phyloP scores from a whole-genome alignment of 2,113 vertebrate genomes.

The Ceuthmochares aereus region DNA sequence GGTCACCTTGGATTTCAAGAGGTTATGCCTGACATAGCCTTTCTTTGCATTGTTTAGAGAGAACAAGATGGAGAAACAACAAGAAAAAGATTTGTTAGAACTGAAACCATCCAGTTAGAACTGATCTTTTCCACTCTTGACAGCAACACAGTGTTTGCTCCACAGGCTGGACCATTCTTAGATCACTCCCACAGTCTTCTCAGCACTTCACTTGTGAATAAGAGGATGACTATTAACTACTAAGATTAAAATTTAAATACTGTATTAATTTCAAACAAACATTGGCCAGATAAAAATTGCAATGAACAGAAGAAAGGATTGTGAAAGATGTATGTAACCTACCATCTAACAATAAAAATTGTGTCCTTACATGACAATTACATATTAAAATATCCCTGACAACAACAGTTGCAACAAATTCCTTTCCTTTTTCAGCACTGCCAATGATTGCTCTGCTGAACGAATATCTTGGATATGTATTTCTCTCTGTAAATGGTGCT shows the following conservation, averaged over 20 bases:
- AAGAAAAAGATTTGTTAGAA: not conserved
- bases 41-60: not conserved
- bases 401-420: not conserved
- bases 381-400: not conserved
- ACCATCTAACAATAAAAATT: not conserved
- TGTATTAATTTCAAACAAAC: not conserved
- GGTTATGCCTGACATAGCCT: not conserved
- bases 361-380: not conserved
- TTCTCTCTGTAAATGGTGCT: not conserved
- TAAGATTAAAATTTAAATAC: not conserved
- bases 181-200: not conserved
- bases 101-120: not conserved
- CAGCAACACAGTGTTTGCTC: not conserved
- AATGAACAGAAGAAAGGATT: not conserved
- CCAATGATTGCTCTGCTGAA: not conserved
- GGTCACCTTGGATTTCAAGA: not conserved
- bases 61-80: not conserved
- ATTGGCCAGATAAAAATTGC: not conserved
- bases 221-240: not conserved
- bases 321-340: not conserved
- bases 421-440: not conserved
- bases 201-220: not conserved
- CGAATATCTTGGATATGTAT: not conserved
- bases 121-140: not conserved
- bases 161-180: not conserved